Base-by-base conservation (phyloP, 2,888 invertebrate genomes). In the Horisme vitalbata region DNA sequence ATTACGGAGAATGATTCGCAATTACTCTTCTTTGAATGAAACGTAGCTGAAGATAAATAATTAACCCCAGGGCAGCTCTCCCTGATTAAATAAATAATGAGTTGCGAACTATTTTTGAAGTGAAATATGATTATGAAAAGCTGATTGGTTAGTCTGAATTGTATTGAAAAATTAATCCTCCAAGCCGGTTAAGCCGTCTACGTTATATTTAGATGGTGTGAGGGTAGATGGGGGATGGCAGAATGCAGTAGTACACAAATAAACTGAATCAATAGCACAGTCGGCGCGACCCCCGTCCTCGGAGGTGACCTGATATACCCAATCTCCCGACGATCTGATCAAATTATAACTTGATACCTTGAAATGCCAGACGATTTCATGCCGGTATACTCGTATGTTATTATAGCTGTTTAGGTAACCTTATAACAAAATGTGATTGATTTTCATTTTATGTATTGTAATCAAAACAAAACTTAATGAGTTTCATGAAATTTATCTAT, bases 1-100 rank as follows among this genome's bases (percentile, higher is more conserved):
- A 80, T 83, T 78, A 80, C 72, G 63, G 72, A 69, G 72, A 81
- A 83, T 83, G 77, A 83, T 80, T 79, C 69, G 75, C 75, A 71
- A 73, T 74, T 70, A 75, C 71, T 76, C 70, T 65, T 65, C 61
- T 63, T 63, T 62, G 64, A 69, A 70, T 67, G 62, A 63, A 68
- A 65, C 67, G 71, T 72, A 63, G 45, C 63, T 63, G 59, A 55
- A 59, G 61, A 66, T 67, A 68, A 73, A 70, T 74, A 39, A 44
- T 39, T 38, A 41, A 43, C 43, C 34, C 23, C 24, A 20, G 14
- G 43, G 15, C 10, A 57, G 59, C 52, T 57, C 54, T 53, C 47
- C 41, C 53, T 32, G 20, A 43, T 41, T 44, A 35, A 43, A 37
- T 51, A 26, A 31, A 37, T 37, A 41, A 45, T 45, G 28, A 32